Evolutionary conservation across 2,113 vertebrate species (phyloP).

Genomic region (Aegithalos caudatus): DNA sequence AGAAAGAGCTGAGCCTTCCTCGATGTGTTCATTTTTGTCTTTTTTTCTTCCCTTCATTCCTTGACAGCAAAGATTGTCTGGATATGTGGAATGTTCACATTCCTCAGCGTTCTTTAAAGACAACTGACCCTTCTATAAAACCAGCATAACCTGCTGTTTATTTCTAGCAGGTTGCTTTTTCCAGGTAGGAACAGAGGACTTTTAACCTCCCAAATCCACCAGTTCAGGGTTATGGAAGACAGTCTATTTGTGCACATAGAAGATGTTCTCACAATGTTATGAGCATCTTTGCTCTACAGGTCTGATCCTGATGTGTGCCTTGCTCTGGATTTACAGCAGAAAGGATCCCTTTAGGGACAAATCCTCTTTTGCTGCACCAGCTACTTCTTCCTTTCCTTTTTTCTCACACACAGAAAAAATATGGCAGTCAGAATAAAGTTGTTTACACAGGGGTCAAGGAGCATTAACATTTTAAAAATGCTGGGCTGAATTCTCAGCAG

Average conservation of each 20-base stretch:
- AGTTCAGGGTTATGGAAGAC: background rate
- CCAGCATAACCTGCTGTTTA: background rate
- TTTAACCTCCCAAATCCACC: background rate
- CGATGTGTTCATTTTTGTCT: background rate
- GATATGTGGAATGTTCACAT: background rate
- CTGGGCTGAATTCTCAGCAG: background rate
- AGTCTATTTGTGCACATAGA: fast-evolving
- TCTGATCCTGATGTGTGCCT: background rate
- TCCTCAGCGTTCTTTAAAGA: background rate
- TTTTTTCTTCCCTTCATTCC: background rate
- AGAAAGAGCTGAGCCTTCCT: background rate
- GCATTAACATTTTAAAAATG: background rate
- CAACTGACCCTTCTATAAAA: background rate
- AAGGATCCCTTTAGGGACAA: background rate
- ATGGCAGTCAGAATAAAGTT: background rate
- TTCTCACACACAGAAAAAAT: background rate
- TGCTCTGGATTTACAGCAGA: background rate
- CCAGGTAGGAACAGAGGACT: background rate
- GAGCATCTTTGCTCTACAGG: background rate
- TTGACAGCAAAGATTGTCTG: background rate
- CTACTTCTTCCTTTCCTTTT: background rate
- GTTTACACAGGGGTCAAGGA: background rate
- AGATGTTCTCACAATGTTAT: background rate
- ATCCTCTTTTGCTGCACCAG: background rate
- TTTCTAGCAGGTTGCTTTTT: background rate